phyloP scores from a whole-genome alignment of 35 echinoderm and acorn worm species.

The Amphiura filiformis region DNA sequence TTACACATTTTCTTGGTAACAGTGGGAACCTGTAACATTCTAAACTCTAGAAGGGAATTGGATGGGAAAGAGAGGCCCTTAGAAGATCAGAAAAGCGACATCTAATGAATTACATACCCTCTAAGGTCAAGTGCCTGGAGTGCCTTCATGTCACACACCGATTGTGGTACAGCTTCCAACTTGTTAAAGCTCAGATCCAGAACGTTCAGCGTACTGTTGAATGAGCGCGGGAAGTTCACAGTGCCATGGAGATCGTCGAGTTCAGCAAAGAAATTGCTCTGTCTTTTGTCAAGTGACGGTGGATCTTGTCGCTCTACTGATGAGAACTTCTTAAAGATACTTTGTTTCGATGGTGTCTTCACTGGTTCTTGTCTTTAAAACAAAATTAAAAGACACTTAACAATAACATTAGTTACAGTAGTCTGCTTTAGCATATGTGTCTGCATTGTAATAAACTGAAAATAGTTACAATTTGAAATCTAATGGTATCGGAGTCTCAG shows the following conservation, averaged over 20 bases:
- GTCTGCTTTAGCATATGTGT: no score
- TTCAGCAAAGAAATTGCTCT: not conserved
- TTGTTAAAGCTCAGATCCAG: slow-evolving; percentile 43
- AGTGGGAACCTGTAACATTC: no score
- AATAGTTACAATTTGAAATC: no score
- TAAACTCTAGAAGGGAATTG: no score
- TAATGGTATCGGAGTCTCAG: no score
- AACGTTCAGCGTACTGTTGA: slow-evolving; percentile 35
- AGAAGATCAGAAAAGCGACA: no score
- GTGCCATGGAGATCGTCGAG: not conserved
- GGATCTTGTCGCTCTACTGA: not conserved
- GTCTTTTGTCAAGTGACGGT: not conserved
- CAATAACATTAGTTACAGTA: no score
- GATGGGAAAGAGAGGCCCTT: no score
- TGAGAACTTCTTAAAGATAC: not conserved
- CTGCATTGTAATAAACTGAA: no score
- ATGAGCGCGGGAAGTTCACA: slow-evolving; percentile 32
- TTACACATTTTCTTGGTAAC: no score
- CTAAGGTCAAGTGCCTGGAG: slow-evolving; percentile 53
- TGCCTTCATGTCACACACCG: slow-evolving; percentile 34
- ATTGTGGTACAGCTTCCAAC: slow-evolving; percentile 39
- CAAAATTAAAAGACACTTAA: not conserved
- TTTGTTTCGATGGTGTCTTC: not conserved
- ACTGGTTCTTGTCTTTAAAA: not conserved
- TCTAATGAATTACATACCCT: no score